phyloP scores from a whole-genome alignment of 2,113 vertebrate genomes.

The Perca schrenkii region DNA sequence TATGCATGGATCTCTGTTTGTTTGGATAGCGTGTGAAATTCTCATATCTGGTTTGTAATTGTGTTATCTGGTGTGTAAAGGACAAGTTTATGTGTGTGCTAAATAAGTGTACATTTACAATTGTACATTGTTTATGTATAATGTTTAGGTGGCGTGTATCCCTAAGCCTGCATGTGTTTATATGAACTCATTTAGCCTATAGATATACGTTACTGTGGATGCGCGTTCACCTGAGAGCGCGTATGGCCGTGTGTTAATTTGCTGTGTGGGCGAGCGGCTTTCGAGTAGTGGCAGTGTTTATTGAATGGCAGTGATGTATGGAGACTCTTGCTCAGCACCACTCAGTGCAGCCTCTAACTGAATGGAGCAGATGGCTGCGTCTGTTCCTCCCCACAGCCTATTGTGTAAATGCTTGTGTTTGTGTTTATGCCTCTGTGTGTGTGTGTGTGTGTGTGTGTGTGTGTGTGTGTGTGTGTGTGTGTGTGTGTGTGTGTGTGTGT shows the following conservation, averaged over 20 bases:
- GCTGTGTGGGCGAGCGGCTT: conserved; percentile 63
- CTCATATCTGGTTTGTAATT: background rate
- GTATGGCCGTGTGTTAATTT: conserved; percentile 23
- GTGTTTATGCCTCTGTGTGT: background rate
- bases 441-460: conserved; percentile 2
- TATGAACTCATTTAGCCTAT: background rate
- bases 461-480: conserved; percentile 1
- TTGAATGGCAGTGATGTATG: conserved; percentile 78
- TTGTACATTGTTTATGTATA: background rate
- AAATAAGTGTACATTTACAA: background rate
- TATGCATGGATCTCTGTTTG: conserved; percentile 25
- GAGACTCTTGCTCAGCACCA: conserved; percentile 58
- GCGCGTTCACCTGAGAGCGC: background rate
- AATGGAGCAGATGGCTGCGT: conserved; percentile 78
- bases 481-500: background rate
- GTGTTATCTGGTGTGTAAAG: background rate
- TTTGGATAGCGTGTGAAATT: background rate
- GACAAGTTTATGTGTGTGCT: background rate
- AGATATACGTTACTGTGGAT: background rate
- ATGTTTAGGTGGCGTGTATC: background rate
- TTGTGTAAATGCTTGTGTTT: conserved; percentile 40
- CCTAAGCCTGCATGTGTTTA: conserved; percentile 1
- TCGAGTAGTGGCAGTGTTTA: conserved; percentile 71
- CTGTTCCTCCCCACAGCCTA: conserved; percentile 50
- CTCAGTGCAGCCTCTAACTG: conserved; percentile 66